These are phyloP conservation scores for Hydropotes inermis DNA, from an alignment of 2,113 vertebrate genomes.

Conservation along the genomic window DNA sequence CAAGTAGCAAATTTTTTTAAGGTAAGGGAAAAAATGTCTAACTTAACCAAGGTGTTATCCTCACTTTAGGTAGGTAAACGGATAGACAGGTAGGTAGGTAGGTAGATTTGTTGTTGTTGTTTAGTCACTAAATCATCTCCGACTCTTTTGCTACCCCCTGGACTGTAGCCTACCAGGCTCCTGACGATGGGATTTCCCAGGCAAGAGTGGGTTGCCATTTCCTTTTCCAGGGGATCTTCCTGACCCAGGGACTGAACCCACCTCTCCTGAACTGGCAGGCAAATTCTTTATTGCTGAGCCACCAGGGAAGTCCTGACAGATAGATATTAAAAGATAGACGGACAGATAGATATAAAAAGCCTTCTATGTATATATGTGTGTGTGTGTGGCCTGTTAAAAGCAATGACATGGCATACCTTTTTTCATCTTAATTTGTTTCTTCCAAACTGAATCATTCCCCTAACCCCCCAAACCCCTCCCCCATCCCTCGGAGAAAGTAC, in stretches of 20 bases:
- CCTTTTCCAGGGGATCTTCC: background rate
- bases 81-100: background rate
- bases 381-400: background rate
- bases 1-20: background rate
- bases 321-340: background rate
- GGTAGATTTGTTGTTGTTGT: background rate
- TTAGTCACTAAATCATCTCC: background rate
- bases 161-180: background rate
- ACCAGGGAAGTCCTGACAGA: background rate
- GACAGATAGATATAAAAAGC: background rate
- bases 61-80: background rate
- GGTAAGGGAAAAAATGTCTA: background rate
- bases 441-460: background rate
- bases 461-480: background rate
- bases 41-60: background rate
- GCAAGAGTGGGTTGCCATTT: background rate
- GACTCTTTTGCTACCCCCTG: background rate
- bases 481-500: background rate
- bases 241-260: background rate
- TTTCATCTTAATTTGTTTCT: constrained; percentile 29
- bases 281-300: background rate
- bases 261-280: background rate
- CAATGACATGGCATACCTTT: background rate
- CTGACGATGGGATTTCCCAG: background rate
- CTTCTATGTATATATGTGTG: background rate